Evolutionary conservation across 2,888 invertebrate species (phyloP), one percentile per base, ranked within the genome.

Genomic region (Ochropleura plecta): DNA sequence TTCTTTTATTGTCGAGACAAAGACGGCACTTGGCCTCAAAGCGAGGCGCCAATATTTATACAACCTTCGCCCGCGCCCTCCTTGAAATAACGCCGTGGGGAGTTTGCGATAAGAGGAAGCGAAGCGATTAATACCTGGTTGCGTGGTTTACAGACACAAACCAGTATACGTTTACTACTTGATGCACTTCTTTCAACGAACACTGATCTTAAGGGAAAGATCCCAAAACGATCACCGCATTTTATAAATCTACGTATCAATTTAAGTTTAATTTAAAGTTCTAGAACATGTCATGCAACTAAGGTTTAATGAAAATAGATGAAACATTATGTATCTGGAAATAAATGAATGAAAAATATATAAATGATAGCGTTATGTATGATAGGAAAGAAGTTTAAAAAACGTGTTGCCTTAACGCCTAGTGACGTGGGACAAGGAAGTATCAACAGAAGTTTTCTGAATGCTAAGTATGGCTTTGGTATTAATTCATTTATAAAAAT

Each of bases 1-100:
- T 96, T 95, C 95, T 96, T 95, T 95, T 96, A 96, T 95, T 95
- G 95, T 86, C 85, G 92, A 94, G 92, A 95, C 95, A 95, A 95
- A 95, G 93, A 91, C 95, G 92, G 93, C 93, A 94, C 95, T 95
- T 95, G 94, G 94, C 92, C 92, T 93, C 93, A 92, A 92, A 93
- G 93, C 92, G 93, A 93, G 92, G 92, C 93, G 93, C 93, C 94
- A 93, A 95, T 96, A 93, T 95, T 96, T 95, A 95, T 93, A 93
- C 93, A 95, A 94, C 93, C 94, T 93, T 93, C 92, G 90, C 90
- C 90, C 85, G 89, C 88, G 87, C 91, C 90, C 90, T 92, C 89
- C 89, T 91, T 86, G 83, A 88, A 88, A 83, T 80, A 81, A 83
- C 69, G 85, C 72, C 63, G 83, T 76, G 76, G 66, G 84, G 76